Percentiles rank a stretch among this genome's conserved stretches.
phyloP scores from a whole-genome alignment of 2,113 vertebrate genomes.

The Crocuta crocuta region DNA sequence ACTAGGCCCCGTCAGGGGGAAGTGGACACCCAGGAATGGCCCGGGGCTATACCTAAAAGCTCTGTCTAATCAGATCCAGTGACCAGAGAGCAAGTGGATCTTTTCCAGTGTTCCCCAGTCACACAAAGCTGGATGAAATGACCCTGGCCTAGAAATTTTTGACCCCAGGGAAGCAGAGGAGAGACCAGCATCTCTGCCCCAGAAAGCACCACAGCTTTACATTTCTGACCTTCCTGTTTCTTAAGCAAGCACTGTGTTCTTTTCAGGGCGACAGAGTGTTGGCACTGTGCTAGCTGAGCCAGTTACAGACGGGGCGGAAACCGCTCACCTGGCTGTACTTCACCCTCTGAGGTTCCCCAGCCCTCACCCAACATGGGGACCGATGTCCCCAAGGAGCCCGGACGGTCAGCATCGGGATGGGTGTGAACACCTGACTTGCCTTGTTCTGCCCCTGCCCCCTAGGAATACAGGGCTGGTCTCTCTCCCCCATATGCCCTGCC shows the following conservation, averaged over 20 bases:
- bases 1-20: too few species aligned
- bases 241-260: not conserved
- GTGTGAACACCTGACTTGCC: not conserved
- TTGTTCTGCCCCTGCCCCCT: not conserved
- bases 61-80: not conserved
- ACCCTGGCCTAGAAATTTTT: not conserved
- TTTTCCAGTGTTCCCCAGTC: not conserved
- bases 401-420: fast-evolving
- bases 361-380: not conserved
- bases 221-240: not conserved
- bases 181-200: not conserved
- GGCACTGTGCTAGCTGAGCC: fast-evolving
- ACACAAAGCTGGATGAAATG: not conserved
- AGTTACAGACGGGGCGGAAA: not conserved
- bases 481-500: too few species aligned
- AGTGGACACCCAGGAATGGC: not conserved
- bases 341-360: not conserved
- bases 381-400: not conserved
- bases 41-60: not conserved
- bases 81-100: not conserved
- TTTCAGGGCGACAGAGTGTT: not conserved
- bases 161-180: not conserved
- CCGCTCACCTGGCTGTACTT: fast-evolving
- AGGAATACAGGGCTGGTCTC: not conserved
- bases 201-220: not conserved